phyloP scores from a whole-genome alignment of 2,888 invertebrate species.

The Eristalinus sepulchralis region DNA sequence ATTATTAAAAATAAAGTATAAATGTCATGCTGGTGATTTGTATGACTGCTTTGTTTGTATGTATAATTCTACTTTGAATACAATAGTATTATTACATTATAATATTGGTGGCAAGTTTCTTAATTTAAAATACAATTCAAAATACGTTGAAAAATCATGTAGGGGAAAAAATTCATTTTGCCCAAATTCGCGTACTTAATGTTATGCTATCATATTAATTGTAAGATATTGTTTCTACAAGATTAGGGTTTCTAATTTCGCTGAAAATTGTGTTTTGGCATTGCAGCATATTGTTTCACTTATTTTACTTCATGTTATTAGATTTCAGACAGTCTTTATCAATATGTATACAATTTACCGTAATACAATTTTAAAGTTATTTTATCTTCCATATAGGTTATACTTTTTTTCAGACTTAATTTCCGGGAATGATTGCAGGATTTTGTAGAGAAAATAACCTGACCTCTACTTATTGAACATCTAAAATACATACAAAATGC shows the following conservation, averaged over 20 bases:
- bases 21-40: neutral
- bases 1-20: neutral
- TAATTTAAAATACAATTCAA: neutral
- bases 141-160: neutral
- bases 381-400: neutral
- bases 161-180: neutral
- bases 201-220: neutral
- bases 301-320: constrained; percentile 26
- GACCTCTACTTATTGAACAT: neutral
- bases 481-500: neutral
- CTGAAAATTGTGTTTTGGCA: constrained; percentile 56
- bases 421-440: constrained; percentile 55
- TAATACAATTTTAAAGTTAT: constrained; percentile 3
- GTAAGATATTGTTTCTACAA: constrained; percentile 3
- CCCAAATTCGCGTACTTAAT: neutral
- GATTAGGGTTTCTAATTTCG: constrained; percentile 10
- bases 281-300: constrained; percentile 35
- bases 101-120: constrained; percentile 32
- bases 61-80: neutral
- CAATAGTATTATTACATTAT: neutral
- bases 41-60: neutral
- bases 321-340: constrained; percentile 51
- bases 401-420: constrained; percentile 46
- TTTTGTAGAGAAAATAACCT: constrained; percentile 20
- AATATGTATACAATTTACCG: constrained; percentile 19